phyloP scores from a whole-genome alignment of 30 jellyfish, hydroid and myxozoan species.

The Hydractinia echinata region DNA sequence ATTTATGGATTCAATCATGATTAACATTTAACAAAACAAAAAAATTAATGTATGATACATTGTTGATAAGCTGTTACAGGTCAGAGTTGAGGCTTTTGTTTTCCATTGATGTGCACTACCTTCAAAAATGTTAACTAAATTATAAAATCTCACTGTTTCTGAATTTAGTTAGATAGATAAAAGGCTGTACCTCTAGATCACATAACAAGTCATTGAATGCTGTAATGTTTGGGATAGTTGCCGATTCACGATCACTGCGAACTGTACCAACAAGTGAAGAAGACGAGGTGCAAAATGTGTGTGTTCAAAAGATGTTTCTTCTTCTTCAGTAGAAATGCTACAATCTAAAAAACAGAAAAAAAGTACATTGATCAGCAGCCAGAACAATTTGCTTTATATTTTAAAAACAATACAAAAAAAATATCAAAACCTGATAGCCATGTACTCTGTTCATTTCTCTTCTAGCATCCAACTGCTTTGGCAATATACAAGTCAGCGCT shows the following conservation, averaged over 20 bases:
- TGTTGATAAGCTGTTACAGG: background rate
- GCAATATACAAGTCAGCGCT: slow-evolving; percentile 92
- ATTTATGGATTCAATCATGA: background rate
- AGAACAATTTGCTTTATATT: too few relatives aligned
- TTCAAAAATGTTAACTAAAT: background rate
- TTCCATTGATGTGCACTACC: background rate
- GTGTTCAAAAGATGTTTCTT: slow-evolving; percentile 70
- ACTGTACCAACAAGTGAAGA: slow-evolving; percentile 95
- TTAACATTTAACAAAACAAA: background rate
- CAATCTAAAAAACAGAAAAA: slow-evolving; percentile 42
- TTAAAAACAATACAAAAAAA: background rate
- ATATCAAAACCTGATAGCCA: slow-evolving; percentile 70
- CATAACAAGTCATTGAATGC: slow-evolving; percentile 88
- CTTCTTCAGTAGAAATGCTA: slow-evolving; percentile 66
- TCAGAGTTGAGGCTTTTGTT: background rate
- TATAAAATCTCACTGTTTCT: background rate
- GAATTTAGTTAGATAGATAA: background rate
- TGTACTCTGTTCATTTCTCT: slow-evolving; percentile 76
- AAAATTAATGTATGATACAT: background rate
- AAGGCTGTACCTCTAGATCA: slow-evolving; percentile 56
- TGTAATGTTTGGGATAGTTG: slow-evolving; percentile 68
- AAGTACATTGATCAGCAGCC: too few relatives aligned
- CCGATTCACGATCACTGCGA: slow-evolving; percentile 84
- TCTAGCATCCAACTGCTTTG: slow-evolving; percentile 79
- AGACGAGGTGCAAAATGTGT: slow-evolving; percentile 80